Conservation (phyloP, 2,888 invertebrate species). For the Gnatocerus cornutus region DNA sequence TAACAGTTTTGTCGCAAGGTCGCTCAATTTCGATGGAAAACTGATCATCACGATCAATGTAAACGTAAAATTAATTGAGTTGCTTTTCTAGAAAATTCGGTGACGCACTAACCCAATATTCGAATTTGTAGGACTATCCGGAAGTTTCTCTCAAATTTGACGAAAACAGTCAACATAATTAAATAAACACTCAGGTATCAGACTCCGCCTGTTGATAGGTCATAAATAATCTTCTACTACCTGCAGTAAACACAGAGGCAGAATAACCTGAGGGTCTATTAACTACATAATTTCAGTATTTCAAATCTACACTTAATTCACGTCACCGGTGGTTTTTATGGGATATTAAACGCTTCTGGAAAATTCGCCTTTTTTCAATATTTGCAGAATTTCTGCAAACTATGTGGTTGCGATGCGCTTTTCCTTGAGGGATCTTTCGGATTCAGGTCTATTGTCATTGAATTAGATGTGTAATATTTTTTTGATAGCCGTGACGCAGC, state of each 20-base stretch:
- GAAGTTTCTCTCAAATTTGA: constrained; percentile 14
- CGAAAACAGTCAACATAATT: constrained; percentile 15
- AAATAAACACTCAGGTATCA: constrained; percentile 30
- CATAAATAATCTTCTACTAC: constrained; percentile 38
- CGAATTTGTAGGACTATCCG: constrained; percentile 11
- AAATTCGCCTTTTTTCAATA: background rate
- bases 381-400: constrained; percentile 19
- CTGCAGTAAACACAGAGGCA: constrained; percentile 30
- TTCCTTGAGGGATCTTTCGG: too few relatives aligned
- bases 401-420: too few relatives aligned
- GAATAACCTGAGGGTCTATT: constrained; percentile 19
- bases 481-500: constrained; percentile 1
- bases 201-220: constrained; percentile 36
- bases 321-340: constrained; percentile 18
- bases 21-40: too few relatives aligned
- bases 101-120: constrained; percentile 11
- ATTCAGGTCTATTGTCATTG: background rate
- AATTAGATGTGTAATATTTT: constrained; percentile 5
- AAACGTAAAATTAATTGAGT: too few relatives aligned
- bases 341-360: background rate
- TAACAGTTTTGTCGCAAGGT: too few relatives aligned
- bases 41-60: too few relatives aligned
- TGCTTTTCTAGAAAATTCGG: constrained; percentile 12
- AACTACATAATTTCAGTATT: constrained; percentile 36
- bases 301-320: constrained; percentile 13